phyloP scores from a whole-genome alignment of 2,797 vertebrate species.

The Phataginus tetradactyla region DNA sequence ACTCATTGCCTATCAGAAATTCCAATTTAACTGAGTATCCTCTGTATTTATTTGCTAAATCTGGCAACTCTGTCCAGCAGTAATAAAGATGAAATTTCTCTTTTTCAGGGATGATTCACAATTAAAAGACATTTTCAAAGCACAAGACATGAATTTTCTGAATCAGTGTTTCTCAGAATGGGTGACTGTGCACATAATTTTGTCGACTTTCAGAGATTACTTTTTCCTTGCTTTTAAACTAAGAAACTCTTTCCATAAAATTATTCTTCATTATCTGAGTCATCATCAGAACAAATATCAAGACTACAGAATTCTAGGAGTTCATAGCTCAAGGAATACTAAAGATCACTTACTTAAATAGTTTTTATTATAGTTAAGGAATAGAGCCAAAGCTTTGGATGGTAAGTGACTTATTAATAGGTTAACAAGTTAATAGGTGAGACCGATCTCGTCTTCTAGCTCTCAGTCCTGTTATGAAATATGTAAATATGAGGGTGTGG shows the following conservation, averaged over 20 bases:
- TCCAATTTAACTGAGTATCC: not conserved
- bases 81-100: not conserved
- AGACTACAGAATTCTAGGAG: conserved; percentile 40
- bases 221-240: not conserved
- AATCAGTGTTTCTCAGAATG: not conserved
- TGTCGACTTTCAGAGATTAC: not conserved
- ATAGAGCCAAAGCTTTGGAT: conserved; percentile 31
- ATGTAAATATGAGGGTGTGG: not conserved
- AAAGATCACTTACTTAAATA: conserved; percentile 34
- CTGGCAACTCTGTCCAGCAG: not conserved
- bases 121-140: not conserved
- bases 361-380: not conserved
- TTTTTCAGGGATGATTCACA: not conserved
- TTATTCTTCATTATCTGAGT: conserved; percentile 22
- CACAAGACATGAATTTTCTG: not conserved
- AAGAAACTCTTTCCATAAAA: not conserved
- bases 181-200: not conserved
- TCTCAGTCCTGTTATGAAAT: not conserved
- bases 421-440: not conserved
- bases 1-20: conserved; percentile 23
- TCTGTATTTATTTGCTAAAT: conserved; percentile 35
- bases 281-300: not conserved
- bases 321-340: conserved; percentile 20
- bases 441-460: not conserved
- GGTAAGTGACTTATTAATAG: conserved; percentile 3